phyloP scores from a whole-genome alignment of 2,888 invertebrate genomes.

The Allolobophora icterica region DNA sequence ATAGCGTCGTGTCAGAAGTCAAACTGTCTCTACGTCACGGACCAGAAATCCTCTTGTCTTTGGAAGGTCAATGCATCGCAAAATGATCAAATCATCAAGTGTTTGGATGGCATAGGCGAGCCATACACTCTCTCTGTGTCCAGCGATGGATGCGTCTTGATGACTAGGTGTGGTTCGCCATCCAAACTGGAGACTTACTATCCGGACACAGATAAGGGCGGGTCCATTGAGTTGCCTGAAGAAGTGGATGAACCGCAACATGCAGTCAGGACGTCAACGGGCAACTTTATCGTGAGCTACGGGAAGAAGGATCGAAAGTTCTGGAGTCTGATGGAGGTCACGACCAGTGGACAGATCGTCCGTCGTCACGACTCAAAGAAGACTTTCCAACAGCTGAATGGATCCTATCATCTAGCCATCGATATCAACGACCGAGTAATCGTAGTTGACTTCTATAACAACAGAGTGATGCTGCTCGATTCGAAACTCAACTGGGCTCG shows the following conservation, averaged over 20 bases:
- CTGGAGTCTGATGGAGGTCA: not conserved
- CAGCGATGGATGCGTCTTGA: not conserved
- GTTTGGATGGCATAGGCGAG: not conserved
- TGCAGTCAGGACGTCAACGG: not conserved
- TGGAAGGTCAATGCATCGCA: not conserved
- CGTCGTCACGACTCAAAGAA: not conserved
- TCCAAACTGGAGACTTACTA: not conserved
- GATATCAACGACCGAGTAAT: not conserved
- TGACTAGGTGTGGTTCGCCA: not conserved
- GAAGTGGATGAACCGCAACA: not conserved
- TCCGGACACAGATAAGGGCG: not conserved
- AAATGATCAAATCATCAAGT: not conserved
- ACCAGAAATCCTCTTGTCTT: not conserved
- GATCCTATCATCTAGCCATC: not conserved
- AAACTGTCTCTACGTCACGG: constrained; percentile 13
- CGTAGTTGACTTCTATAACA: not conserved
- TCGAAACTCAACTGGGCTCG: constrained; percentile 11
- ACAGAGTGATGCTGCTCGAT: not conserved
- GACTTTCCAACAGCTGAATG: not conserved
- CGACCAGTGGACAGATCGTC: not conserved
- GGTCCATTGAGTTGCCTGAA: not conserved
- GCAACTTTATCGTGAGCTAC: not conserved
- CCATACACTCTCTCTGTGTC: not conserved
- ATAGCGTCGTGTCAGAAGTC: not conserved
- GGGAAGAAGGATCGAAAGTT: not conserved